Evolutionary conservation across 23 tunicate species (phyloP).

Genomic region (Corella eumyota): DNA sequence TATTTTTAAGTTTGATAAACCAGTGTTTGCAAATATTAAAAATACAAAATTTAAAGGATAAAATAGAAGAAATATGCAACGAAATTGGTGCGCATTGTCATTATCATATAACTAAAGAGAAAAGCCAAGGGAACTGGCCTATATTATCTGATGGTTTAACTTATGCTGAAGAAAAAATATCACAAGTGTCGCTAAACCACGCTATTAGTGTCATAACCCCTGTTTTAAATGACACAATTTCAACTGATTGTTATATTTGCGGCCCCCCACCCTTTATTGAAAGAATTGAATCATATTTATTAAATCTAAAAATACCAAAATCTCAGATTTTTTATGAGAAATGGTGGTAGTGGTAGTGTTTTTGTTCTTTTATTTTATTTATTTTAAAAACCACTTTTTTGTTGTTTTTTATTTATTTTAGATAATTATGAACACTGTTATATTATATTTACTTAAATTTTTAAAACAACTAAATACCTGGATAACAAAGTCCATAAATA

Average conservation of each 20-base stretch:
- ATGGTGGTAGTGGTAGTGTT: conserved; percentile 96
- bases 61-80: conserved; percentile 31
- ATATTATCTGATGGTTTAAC: not conserved
- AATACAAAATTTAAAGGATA: conserved; percentile 21
- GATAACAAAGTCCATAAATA: no score
- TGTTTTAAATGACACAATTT: no score
- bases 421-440: no score
- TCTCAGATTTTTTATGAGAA: conserved; percentile 59
- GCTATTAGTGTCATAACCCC: conserved; percentile 1
- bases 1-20: no score
- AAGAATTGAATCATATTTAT: conserved; percentile 18
- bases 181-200: not conserved
- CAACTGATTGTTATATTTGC: conserved; percentile 58
- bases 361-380: no score
- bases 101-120: conserved; percentile 39
- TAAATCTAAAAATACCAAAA: conserved; percentile 18
- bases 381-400: no score
- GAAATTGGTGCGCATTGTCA: conserved; percentile 11
- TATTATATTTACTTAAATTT: no score
- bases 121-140: not conserved
- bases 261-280: conserved; percentile 86
- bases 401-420: no score
- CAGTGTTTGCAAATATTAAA: no score
- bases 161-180: conserved; percentile 5
- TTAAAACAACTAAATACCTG: no score